Base-by-base conservation (phyloP, 1,140 invertebrate genomes). In the Drosophila mayri region DNA sequence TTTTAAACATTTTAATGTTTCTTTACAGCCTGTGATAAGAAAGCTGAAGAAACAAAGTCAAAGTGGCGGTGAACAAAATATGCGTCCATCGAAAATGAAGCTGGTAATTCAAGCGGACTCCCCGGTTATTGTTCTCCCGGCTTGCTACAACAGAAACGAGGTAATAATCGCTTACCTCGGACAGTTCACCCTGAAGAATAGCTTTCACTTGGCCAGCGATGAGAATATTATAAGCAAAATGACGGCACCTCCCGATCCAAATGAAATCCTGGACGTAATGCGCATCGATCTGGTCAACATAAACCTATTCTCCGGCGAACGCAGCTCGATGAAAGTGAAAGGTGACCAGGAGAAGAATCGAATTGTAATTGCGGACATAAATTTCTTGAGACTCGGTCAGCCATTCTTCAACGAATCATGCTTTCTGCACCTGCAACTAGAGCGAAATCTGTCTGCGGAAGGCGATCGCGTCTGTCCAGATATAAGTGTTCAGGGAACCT, bases 51-150 rank as follows among this genome's bases (percentile, higher is more conserved):
- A 73, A n/a, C 80, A 84, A 30, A 91, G 91, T 12, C 59, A 64
- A 35, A 54, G 54, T 50, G 37, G 70, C 70, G 16, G 28, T 9
- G 57, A 73, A 35, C 64, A 66, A 43, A 77, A 71, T 44, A 55
- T 66, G 18, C 77, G 77, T 20, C 81, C 87, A 2, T 81, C 77
- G 9, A 86, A 93, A 76, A 79, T 93, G 37, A 91, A 88, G 10
- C 68, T 93, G 0, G 80, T 80, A 11, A 90, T 93, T 43, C 81
- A 90, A 52, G 92, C 92, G 18, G 95, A 95, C 1, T 96, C 97
- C 18, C 98, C 98, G 0, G 95, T 98, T 0, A 97, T 99, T 66
- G 93, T 99, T 5, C 92, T 99, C 40, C 98, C 98, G 0, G 95
- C 98, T 43, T 97, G 96, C 90, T 96, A 97, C n/a, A 95, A 95